phyloP scores from a whole-genome alignment of 2,888 invertebrate genomes.

The Pteria penguin region DNA sequence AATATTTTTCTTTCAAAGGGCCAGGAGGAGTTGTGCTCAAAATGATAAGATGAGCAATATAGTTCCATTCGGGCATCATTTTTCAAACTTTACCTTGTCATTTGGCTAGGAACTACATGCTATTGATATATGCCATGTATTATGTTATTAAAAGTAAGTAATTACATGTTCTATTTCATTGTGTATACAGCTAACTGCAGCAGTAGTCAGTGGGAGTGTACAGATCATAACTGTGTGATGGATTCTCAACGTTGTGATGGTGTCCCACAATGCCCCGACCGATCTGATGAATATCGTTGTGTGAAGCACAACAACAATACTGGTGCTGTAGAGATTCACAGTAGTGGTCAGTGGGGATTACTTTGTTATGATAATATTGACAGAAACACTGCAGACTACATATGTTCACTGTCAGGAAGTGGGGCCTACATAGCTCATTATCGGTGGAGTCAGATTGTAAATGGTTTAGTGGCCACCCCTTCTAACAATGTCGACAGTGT shows the following conservation, averaged over 20 bases:
- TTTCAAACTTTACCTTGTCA: too few species aligned
- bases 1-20: too few species aligned
- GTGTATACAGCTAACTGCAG: conserved; percentile 23
- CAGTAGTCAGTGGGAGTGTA: conserved; percentile 23
- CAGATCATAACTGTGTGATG: conserved; percentile 32
- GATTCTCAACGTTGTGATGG: conserved; percentile 24
- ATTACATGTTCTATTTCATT: not conserved
- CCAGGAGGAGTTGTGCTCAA: too few species aligned
- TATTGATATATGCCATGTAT: not conserved
- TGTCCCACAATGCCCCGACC: conserved; percentile 21
- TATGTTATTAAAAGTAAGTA: too few species aligned
- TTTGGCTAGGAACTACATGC: too few species aligned
- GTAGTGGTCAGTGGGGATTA: not conserved
- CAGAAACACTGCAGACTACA: conserved; percentile 5
- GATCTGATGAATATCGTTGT: conserved; percentile 38
- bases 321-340: conserved; percentile 3
- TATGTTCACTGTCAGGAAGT: conserved; percentile 28
- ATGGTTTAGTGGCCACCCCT: not conserved
- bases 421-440: conserved; percentile 9
- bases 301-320: not conserved
- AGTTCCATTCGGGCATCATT: too few species aligned
- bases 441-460: not conserved
- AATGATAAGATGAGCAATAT: too few species aligned
- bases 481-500: not conserved
- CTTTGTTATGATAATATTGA: conserved; percentile 22